A percentile compares a stretch with the other conserved stretches of the same genome.
phyloP scores from a whole-genome alignment of 2,888 invertebrate genomes.

The Glaucopsyche alexis region DNA sequence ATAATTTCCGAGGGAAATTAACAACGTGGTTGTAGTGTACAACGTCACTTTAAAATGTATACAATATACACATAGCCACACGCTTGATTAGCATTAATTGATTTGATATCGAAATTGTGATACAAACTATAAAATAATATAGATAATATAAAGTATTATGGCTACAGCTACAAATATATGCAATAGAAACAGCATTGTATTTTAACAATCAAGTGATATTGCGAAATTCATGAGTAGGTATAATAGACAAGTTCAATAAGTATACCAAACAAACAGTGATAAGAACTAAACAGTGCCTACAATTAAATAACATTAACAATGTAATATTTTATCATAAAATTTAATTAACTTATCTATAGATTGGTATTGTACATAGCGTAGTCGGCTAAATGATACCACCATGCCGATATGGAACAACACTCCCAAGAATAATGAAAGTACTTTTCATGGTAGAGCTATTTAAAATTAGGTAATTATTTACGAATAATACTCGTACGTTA shows the following conservation, averaged over 20 bases:
- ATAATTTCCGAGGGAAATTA: too few relatives aligned
- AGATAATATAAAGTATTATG: neutral
- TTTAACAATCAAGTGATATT: slow-evolving; percentile 14
- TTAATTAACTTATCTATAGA: slow-evolving; percentile 1
- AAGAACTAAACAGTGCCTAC: slow-evolving; percentile 1
- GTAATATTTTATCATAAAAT: slow-evolving; percentile 7
- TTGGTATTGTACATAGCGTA: neutral
- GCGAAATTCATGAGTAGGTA: slow-evolving; percentile 6
- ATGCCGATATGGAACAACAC: neutral
- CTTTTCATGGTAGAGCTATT: neutral
- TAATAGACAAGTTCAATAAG: slow-evolving; percentile 21
- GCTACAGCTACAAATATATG: neutral
- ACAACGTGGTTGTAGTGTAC: too few relatives aligned
- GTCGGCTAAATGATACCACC: neutral
- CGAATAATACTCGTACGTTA: neutral
- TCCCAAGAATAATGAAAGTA: neutral
- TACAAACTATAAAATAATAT: neutral
- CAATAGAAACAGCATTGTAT: neutral
- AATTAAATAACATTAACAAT: slow-evolving; percentile 20
- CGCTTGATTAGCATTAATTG: neutral
- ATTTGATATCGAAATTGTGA: neutral
- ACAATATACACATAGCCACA: neutral
- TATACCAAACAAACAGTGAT: slow-evolving; percentile 22
- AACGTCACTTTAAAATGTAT: too few relatives aligned
- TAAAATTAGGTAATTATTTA: neutral